These are phyloP conservation scores for Grammomys surdaster DNA, from an alignment of 2,113 vertebrate species.

Conservation along the genomic window DNA sequence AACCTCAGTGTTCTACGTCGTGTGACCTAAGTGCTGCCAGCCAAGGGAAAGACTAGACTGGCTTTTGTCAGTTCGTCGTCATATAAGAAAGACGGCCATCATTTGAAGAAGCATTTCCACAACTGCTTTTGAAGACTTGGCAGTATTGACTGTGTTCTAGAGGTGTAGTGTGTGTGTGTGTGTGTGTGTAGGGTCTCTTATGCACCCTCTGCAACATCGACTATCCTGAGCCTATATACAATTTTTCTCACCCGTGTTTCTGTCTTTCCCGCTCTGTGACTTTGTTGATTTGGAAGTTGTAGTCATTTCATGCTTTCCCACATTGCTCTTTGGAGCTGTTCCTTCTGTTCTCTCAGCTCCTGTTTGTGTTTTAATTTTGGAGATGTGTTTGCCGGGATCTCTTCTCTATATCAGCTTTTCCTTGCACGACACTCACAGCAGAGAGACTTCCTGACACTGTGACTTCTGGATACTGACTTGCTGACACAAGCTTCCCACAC, in stretches of 20 bases:
- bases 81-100: neutral
- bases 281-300: neutral
- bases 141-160: neutral
- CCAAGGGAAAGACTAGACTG: neutral
- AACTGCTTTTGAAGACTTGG: neutral
- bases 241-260: neutral
- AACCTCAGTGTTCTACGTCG: neutral
- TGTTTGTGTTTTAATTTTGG: constrained; percentile 21
- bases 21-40: neutral
- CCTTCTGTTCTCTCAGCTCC: neutral
- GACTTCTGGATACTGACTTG: neutral
- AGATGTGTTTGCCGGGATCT: neutral
- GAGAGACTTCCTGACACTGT: neutral
- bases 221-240: neutral
- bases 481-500: too few relatives aligned
- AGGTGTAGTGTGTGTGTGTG: neutral
- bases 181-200: neutral
- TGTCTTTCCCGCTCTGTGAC: neutral
- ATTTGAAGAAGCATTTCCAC: neutral
- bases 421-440: neutral
- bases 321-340: neutral
- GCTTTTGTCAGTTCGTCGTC: neutral
- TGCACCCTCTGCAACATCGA: neutral
- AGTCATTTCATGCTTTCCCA: neutral
- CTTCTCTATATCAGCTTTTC: neutral